Evolutionary conservation across 53 echinoderm and acorn worm genomes (phyloP).

Genomic region (Pentamera pediparva): DNA sequence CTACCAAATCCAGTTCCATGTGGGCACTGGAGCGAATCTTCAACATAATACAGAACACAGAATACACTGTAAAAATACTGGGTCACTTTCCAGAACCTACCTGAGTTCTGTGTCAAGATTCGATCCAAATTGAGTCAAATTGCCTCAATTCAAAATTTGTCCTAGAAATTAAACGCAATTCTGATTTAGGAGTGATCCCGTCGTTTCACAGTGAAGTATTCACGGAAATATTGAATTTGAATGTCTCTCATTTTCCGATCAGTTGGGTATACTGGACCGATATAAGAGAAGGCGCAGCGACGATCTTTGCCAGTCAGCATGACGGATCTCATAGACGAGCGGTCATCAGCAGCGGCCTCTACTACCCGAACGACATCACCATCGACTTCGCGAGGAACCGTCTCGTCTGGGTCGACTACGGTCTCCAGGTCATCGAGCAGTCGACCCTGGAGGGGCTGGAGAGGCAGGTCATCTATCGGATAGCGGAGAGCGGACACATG

Average conservation of each 20-base stretch:
- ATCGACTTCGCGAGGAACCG: slow-evolving; percentile 60
- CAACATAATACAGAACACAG: too few relatives aligned
- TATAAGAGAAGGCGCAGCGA: slow-evolving; percentile 24
- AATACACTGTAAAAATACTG: too few relatives aligned
- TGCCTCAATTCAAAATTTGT: too few relatives aligned
- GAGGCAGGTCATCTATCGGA: slow-evolving; percentile 17
- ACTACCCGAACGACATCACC: slow-evolving; percentile 55
- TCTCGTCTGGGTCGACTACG: slow-evolving; percentile 58
- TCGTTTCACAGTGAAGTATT: too few relatives aligned
- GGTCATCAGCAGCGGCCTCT: slow-evolving; percentile 36
- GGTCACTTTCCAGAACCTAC: too few relatives aligned
- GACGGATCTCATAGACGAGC: slow-evolving; percentile 44
- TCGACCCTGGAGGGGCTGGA: slow-evolving; percentile 60
- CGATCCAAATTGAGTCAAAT: too few relatives aligned
- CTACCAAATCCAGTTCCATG: too few relatives aligned
- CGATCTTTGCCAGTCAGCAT: slow-evolving; percentile 48
- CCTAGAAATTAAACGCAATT: too few relatives aligned
- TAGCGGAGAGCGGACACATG: slow-evolving; percentile 15
- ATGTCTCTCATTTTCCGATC: background rate
- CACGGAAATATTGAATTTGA: background rate
- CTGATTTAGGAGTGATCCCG: too few relatives aligned
- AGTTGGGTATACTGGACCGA: slow-evolving; percentile 79
- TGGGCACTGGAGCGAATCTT: too few relatives aligned
- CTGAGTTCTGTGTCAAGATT: too few relatives aligned
- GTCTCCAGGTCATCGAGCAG: slow-evolving; percentile 45